Conservation (phyloP, 2,888 invertebrate genomes). For the Andrena chrysosceles region DNA sequence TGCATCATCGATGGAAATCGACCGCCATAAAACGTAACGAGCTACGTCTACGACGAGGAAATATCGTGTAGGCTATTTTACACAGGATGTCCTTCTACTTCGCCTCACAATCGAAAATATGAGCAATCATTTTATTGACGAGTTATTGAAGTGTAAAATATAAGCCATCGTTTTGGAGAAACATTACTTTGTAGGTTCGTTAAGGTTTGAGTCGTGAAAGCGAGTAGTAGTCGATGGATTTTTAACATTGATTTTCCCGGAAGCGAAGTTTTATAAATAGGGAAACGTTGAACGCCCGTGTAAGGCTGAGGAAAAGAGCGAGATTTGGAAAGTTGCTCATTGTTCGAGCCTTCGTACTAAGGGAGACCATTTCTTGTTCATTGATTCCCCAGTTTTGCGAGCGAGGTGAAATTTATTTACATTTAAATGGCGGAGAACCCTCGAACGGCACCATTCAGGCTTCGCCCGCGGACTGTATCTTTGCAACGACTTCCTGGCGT, state of each 20-base stretch:
- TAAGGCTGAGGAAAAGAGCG: neutral
- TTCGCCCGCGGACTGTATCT: neutral
- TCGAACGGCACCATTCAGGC: neutral
- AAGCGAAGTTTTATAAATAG: too few relatives aligned
- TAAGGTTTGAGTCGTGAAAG: too few relatives aligned
- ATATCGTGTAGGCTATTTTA: neutral
- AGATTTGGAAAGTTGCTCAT: neutral
- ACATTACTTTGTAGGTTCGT: too few relatives aligned
- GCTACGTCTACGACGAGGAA: neutral
- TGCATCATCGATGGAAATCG: neutral
- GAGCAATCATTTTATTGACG: neutral
- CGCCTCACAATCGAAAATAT: neutral
- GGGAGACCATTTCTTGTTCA: neutral
- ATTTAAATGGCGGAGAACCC: neutral
- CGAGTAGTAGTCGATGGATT: too few relatives aligned
- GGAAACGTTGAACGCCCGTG: too few relatives aligned
- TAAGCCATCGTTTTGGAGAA: too few relatives aligned
- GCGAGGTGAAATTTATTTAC: constrained; percentile 4
- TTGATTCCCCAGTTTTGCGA: neutral
- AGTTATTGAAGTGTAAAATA: too few relatives aligned
- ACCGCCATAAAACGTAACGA: neutral
- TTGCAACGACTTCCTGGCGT: constrained; percentile 9
- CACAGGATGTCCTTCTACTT: neutral
- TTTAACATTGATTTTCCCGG: too few relatives aligned
- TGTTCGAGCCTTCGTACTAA: neutral